These are phyloP conservation scores for Centropus unirufus DNA, from an alignment of 2,113 vertebrate genomes.

Conservation along the genomic window DNA sequence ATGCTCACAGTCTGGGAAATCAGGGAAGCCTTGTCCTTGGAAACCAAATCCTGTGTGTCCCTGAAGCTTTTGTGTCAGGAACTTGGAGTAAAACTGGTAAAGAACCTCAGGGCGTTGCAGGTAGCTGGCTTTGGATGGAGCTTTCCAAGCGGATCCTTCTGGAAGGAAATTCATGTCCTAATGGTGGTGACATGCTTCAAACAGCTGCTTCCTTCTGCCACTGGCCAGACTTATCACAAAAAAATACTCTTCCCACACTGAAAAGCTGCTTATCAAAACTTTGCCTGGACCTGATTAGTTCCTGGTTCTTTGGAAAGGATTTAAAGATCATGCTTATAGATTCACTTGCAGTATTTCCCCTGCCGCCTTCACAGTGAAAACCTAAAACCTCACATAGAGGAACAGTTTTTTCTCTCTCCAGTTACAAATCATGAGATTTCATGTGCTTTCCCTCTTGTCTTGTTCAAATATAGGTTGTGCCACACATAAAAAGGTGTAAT, in stretches of 20 bases:
- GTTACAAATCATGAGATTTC: conserved; percentile 11
- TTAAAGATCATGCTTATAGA: not conserved
- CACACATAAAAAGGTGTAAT: not conserved
- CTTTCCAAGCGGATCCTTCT: not conserved
- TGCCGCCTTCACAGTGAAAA: not conserved
- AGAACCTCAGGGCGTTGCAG: not conserved
- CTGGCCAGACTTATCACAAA: not conserved
- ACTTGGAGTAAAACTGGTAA: not conserved
- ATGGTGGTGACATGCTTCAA: not conserved
- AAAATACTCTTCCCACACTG: not conserved
- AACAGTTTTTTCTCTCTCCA: not conserved
- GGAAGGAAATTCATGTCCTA: not conserved
- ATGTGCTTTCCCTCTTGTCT: not conserved
- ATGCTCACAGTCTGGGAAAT: not conserved
- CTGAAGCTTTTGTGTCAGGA: not conserved
- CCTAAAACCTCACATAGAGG: not conserved
- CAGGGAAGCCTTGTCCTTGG: not conserved
- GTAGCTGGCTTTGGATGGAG: not conserved
- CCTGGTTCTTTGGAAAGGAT: not conserved
- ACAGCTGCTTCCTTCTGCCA: not conserved
- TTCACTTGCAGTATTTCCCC: not conserved
- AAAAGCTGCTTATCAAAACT: not conserved
- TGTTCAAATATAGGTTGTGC: conserved; percentile 10
- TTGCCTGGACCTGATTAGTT: not conserved
- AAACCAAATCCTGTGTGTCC: not conserved